Evolutionary conservation across 2,797 vertebrate species (phyloP).

Genomic region (Sebastes hopkinsi): DNA sequence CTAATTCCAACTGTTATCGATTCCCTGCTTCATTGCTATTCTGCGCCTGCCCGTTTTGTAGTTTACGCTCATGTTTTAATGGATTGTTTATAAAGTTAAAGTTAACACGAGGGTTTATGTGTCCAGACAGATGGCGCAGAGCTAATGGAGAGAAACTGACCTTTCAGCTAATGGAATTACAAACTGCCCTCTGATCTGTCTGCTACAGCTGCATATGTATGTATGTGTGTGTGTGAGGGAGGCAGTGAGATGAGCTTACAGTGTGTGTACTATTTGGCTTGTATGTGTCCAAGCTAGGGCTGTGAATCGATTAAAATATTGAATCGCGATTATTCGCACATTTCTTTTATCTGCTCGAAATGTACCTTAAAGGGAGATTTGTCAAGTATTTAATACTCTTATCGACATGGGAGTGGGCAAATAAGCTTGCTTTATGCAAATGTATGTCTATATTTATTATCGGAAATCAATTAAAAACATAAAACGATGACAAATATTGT

Average conservation of each 20-base stretch:
- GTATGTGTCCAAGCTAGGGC: background rate
- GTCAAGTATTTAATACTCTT: too few relatives aligned
- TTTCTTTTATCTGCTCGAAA: fast-evolving
- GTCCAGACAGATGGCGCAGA: constrained; percentile 33
- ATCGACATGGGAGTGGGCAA: too few relatives aligned
- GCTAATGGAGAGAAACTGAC: constrained; percentile 55
- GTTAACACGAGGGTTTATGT: constrained; percentile 35
- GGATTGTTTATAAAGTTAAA: constrained; percentile 48
- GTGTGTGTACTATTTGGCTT: background rate
- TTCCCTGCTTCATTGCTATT: constrained; percentile 26
- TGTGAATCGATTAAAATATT: too few relatives aligned
- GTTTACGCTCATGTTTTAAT: constrained; percentile 32
- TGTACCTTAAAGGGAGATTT: too few relatives aligned
- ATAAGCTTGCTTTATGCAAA: too few relatives aligned
- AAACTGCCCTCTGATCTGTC: constrained; percentile 47
- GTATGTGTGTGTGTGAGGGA: background rate
- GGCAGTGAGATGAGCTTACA: background rate
- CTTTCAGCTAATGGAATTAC: constrained; percentile 56
- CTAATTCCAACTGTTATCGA: constrained; percentile 2
- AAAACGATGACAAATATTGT: too few relatives aligned
- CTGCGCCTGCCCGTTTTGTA: constrained; percentile 2
- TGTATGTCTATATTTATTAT: too few relatives aligned
- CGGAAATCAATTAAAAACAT: too few relatives aligned
- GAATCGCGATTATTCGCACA: fast-evolving
- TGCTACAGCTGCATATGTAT: background rate